Conservation (phyloP, 2,113 vertebrate species). For the Mungos mungo region DNA sequence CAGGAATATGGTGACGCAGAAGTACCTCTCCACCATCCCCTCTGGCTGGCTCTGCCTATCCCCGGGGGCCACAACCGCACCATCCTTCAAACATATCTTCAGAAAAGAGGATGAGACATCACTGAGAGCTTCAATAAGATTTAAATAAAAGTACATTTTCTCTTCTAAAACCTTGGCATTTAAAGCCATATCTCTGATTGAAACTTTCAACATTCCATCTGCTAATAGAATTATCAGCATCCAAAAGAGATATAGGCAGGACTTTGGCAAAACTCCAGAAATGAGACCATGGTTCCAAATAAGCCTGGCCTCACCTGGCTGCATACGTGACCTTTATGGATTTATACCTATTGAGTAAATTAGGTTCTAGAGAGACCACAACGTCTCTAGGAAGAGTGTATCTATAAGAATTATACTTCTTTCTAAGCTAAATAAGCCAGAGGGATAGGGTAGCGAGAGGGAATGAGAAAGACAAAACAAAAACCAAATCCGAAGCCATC, state of each 20-base stretch:
- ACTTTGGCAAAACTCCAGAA: not conserved
- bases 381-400: not conserved
- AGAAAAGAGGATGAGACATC: not conserved
- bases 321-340: not conserved
- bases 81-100: not conserved
- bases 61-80: no score
- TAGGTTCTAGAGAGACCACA: not conserved
- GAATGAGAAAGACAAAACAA: not conserved
- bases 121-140: not conserved
- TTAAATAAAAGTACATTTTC: conserved; percentile 24
- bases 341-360: not conserved
- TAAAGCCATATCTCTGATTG: conserved; percentile 4
- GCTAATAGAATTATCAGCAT: not conserved
- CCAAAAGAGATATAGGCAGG: not conserved
- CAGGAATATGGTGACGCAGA: not conserved
- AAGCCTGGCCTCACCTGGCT: not conserved
- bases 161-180: not conserved
- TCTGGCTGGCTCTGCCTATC: not conserved
- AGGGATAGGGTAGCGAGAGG: not conserved
- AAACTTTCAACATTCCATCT: not conserved
- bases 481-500: not conserved
- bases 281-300: not conserved
- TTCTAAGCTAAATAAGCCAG: not conserved
- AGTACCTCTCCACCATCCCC: not conserved
- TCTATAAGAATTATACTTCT: not conserved